These are phyloP conservation scores for Triops cancriformis DNA, from an alignment of 1,140 invertebrate genomes.

Conservation along the genomic window DNA sequence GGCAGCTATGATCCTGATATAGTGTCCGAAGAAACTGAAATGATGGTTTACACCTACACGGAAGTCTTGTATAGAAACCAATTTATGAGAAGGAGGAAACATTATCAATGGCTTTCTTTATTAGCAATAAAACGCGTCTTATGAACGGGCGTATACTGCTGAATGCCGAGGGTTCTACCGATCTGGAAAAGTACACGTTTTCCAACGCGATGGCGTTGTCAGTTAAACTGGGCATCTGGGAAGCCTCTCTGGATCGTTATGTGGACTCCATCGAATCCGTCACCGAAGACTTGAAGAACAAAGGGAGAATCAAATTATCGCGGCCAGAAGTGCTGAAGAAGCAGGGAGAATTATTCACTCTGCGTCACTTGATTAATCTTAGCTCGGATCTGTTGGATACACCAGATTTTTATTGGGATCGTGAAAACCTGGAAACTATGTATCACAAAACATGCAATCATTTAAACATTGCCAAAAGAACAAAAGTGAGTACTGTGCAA, in stretches of 20 bases:
- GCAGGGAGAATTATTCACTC: constrained; percentile 79
- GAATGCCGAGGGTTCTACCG: constrained; percentile 33
- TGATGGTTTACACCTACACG: constrained; percentile 67
- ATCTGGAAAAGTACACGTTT: constrained; percentile 66
- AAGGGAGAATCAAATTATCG: constrained; percentile 56
- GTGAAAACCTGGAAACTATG: constrained; percentile 71
- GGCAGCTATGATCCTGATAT: constrained; percentile 38
- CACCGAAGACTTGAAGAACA: constrained; percentile 67
- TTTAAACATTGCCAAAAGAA: constrained; percentile 74
- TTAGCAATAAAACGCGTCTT: constrained; percentile 37
- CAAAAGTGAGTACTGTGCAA: constrained; percentile 50
- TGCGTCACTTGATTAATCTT: constrained; percentile 81
- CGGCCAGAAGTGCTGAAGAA: constrained; percentile 69
- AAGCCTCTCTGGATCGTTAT: constrained; percentile 70
- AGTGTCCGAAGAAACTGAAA: constrained; percentile 67
- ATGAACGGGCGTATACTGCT: constrained; percentile 37
- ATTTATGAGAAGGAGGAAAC: constrained; percentile 38
- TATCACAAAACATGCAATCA: constrained; percentile 72
- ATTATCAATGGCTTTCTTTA: constrained; percentile 23
- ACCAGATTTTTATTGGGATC: constrained; percentile 96
- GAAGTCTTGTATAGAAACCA: constrained; percentile 33
- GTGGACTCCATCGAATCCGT: constrained; percentile 73
- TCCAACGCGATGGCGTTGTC: constrained; percentile 86
- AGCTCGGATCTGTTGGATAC: constrained; percentile 88
- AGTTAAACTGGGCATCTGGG: constrained; percentile 87